Conservation (phyloP, 2,888 invertebrate species). For the Calliopum simillimum region DNA sequence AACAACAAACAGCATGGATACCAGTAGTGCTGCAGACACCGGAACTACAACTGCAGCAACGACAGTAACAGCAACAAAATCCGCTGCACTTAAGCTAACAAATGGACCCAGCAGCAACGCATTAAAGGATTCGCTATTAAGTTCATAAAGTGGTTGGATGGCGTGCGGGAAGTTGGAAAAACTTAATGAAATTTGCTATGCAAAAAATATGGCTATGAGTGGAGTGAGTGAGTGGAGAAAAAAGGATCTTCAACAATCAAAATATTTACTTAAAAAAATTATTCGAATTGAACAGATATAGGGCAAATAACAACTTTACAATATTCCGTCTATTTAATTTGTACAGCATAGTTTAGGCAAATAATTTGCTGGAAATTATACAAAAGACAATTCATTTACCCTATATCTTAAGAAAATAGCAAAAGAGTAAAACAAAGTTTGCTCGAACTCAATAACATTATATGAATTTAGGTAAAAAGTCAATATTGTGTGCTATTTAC, state of each 20-base stretch:
- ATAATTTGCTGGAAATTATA: too few species aligned
- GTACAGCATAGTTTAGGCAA: too few species aligned
- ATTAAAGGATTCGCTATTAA: slow-evolving; percentile 45
- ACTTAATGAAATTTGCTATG: not conserved
- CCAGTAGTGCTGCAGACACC: not conserved
- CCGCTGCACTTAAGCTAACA: slow-evolving; percentile 30
- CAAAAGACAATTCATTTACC: too few species aligned
- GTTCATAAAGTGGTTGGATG: slow-evolving; percentile 28
- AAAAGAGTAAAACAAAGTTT: not conserved
- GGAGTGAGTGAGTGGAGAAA: not conserved
- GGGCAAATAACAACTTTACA: too few species aligned
- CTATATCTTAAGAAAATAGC: not conserved
- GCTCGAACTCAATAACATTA: not conserved
- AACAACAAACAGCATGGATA: not conserved
- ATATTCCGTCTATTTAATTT: too few species aligned
- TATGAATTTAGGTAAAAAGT: too few species aligned
- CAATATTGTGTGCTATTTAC: too few species aligned
- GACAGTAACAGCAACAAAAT: slow-evolving; percentile 37
- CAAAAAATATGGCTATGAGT: not conserved
- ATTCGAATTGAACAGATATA: not conserved
- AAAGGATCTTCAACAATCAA: not conserved
- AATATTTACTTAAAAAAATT: slow-evolving; percentile 11
- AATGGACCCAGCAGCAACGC: slow-evolving; percentile 32
- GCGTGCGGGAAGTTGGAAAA: not conserved
- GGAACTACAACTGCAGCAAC: slow-evolving; percentile 12